These are phyloP conservation scores for Lepisosteus osseus DNA, from an alignment of 2,113 vertebrate genomes.

Conservation along the genomic window DNA sequence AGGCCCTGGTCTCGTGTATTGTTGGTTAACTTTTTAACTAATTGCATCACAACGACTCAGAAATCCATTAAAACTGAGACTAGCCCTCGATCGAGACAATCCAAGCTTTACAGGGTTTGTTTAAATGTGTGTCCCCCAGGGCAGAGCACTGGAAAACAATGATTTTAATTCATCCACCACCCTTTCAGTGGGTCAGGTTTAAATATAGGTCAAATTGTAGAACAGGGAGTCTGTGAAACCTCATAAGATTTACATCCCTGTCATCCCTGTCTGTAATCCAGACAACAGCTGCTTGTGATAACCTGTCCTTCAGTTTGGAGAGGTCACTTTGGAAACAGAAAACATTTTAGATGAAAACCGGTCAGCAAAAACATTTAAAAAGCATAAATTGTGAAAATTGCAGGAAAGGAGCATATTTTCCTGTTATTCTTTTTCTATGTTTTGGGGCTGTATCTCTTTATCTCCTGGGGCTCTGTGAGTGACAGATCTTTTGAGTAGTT, in stretches of 20 bases:
- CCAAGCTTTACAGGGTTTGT: neutral
- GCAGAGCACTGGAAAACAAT: neutral
- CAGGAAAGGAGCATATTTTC: too few relatives aligned
- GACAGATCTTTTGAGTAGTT: too few relatives aligned
- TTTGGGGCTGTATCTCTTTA: too few relatives aligned
- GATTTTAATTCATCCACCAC: neutral
- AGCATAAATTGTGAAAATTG: neutral
- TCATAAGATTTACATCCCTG: neutral
- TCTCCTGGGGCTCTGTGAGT: too few relatives aligned
- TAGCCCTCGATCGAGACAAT: neutral
- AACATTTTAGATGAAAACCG: neutral
- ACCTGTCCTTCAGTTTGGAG: neutral
- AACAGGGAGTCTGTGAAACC: neutral
- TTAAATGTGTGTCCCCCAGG: neutral
- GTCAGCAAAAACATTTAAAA: neutral
- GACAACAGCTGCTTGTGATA: neutral
- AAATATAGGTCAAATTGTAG: neutral
- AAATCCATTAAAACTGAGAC: neutral
- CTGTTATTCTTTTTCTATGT: too few relatives aligned
- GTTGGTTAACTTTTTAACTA: neutral
- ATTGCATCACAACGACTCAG: neutral
- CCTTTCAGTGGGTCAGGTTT: neutral
- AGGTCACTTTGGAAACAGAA: neutral
- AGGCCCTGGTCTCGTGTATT: neutral
- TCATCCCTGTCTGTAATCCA: neutral